Base-by-base conservation (phyloP, 1,140 invertebrate genomes). In the Plodia interpunctella region DNA sequence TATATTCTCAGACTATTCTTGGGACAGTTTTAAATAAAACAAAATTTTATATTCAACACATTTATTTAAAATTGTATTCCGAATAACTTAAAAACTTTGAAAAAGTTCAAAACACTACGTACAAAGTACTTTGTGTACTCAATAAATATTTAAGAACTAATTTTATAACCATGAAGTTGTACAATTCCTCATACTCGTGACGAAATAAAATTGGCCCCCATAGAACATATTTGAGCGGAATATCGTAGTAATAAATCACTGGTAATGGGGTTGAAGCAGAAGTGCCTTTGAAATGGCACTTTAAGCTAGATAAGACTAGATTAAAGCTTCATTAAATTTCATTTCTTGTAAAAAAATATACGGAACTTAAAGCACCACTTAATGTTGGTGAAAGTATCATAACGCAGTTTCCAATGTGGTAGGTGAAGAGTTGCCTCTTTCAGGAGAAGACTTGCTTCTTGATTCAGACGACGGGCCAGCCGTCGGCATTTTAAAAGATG, bases 331-430 rank as follows among this genome's bases (percentile, higher is more conserved):
- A 80, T 77, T 80, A 57, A 78, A 86, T 78, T 82, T 80, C 70
- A 77, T 76, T 75, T 66, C 72, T 58, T 76, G 74, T 5, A 66
- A 69, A 15, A 65, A 59, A 72, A 66, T 67, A 3, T 44, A 15
- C 38, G 9, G 38, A 44, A 17, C 72, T 55, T 58, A 54, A 76
- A 87, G 81, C 81, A 88, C 82, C 80, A 65, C 75, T 74, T 49
- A 53, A 53, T 56, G 58, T 50, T 66, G 56, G 61, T 51, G 61
- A 50, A 65, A 66, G 59, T 68, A 90, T 91, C 91, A 92, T 91
- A 92, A 92, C 54, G 91, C 91, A 52, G 92, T 92, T 87, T 92
- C 92, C 74, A 92, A 81, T 19, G 92, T 91, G 49, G 87, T 87
- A 15, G 90, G 90, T 17, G 85, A 84, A 25, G 71, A 65, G 53